phyloP scores from a whole-genome alignment of 2,888 invertebrate species.

The Trachelus troglodyta region DNA sequence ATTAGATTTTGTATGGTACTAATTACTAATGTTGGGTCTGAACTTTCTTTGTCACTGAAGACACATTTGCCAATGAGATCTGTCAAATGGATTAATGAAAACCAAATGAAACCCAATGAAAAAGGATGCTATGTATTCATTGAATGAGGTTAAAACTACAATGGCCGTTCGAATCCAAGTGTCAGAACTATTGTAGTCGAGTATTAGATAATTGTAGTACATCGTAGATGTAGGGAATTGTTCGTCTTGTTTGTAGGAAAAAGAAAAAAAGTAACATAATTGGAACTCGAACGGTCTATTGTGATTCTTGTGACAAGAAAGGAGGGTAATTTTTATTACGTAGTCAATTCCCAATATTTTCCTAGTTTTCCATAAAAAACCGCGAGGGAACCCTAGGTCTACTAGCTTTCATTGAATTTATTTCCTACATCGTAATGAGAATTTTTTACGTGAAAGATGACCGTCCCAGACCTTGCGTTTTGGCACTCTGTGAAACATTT shows the following conservation, averaged over 20 bases:
- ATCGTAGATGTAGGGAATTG: conserved; percentile 19
- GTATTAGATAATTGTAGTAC: conserved; percentile 23
- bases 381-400: too few relatives aligned
- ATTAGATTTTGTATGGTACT: conserved; percentile 34
- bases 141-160: not conserved
- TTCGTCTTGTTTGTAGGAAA: conserved; percentile 1
- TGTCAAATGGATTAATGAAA: conserved; percentile 9
- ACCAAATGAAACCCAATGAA: conserved; percentile 2
- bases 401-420: too few relatives aligned
- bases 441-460: too few relatives aligned
- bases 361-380: too few relatives aligned
- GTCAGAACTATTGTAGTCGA: conserved; percentile 21
- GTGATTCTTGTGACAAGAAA: too few relatives aligned
- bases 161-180: conserved; percentile 9
- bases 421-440: too few relatives aligned
- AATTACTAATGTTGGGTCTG: conserved; percentile 32
- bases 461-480: too few relatives aligned
- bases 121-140: too few relatives aligned
- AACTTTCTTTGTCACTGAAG: conserved; percentile 19
- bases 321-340: too few relatives aligned
- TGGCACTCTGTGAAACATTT: too few relatives aligned
- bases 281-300: conserved; percentile 23
- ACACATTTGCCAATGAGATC: conserved; percentile 12
- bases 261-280: conserved; percentile 11
- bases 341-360: too few relatives aligned